Conservation (phyloP, 1,140 invertebrate genomes). For the Panagrolaimus sp. region DNA sequence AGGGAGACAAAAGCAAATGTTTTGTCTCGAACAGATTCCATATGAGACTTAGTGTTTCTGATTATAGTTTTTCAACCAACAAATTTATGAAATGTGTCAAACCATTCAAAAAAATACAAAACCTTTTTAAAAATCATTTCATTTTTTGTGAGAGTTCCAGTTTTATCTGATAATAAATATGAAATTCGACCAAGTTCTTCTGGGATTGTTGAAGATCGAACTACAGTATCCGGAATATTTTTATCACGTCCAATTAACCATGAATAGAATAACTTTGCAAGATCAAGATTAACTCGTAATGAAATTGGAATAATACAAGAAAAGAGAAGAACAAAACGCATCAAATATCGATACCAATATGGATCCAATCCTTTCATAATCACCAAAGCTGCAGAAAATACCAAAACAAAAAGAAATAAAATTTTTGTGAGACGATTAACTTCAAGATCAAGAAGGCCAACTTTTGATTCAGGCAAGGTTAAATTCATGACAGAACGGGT, state of each 20-base stretch:
- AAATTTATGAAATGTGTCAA: too few relatives aligned
- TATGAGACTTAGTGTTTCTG: too few relatives aligned
- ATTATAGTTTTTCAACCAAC: too few relatives aligned
- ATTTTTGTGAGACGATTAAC: constrained; percentile 63
- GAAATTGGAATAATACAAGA: constrained; percentile 98
- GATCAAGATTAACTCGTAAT: constrained; percentile 93
- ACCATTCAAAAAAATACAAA: too few relatives aligned
- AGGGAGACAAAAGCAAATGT: too few relatives aligned
- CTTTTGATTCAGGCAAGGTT: constrained; percentile 83
- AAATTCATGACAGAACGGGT: constrained; percentile 97
- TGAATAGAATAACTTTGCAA: constrained; percentile 95
- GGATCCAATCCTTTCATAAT: constrained; percentile 50
- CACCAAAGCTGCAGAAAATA: constrained; percentile 87
- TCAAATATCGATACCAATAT: constrained; percentile 86
- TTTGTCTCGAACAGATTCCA: too few relatives aligned
- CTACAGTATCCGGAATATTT: constrained; percentile 85
- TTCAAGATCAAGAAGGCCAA: constrained; percentile 87
- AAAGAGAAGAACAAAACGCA: constrained; percentile 90
- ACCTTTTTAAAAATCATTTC: constrained; percentile 73
- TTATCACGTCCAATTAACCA: constrained; percentile 91
- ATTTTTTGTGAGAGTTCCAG: constrained; percentile 95
- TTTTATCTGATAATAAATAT: constrained; percentile 93
- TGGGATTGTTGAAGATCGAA: constrained; percentile 91
- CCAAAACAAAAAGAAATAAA: constrained; percentile 82
- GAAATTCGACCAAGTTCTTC: constrained; percentile 94